A percentile compares a stretch with the other conserved stretches of the same genome.
Conservation (phyloP, 1,140 invertebrate genomes). For the Pseudobourletiella spinata region DNA sequence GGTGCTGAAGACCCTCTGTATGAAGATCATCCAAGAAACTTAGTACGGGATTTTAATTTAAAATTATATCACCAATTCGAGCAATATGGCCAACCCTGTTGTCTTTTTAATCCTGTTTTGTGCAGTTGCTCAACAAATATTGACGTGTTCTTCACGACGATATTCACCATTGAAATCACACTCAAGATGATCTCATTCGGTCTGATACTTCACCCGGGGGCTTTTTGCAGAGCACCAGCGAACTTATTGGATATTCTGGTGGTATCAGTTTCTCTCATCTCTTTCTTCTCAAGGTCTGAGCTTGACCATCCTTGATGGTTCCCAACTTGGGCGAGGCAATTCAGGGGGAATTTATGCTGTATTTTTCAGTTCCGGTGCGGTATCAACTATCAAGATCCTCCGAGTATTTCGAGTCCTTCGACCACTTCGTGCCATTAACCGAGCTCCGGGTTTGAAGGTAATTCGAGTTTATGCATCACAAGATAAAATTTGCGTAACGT, state of each 20-base stretch:
- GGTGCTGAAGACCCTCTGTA: slow-evolving; percentile 58
- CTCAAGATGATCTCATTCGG: slow-evolving; percentile 63
- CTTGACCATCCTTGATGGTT: neutral
- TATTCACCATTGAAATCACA: slow-evolving; percentile 95
- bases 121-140: slow-evolving; percentile 89
- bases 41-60: slow-evolving; percentile 53
- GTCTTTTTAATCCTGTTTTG: slow-evolving; percentile 39
- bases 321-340: neutral
- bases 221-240: slow-evolving; percentile 65
- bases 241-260: slow-evolving; percentile 97
- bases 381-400: slow-evolving; percentile 98
- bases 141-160: slow-evolving; percentile 96
- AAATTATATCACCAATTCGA: no score
- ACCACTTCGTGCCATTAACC: slow-evolving; percentile 95
- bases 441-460: slow-evolving; percentile 99
- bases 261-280: slow-evolving; percentile 93
- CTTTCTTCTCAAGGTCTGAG: slow-evolving; percentile 75
- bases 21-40: slow-evolving; percentile 45
- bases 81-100: no score
- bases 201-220: slow-evolving; percentile 18
- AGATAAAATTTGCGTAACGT: no score
- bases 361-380: slow-evolving; percentile 76
- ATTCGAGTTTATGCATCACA: no score
- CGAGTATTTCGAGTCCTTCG: slow-evolving; percentile 93
- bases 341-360: neutral